Conservation (phyloP, 2,113 vertebrate species). For the Myrmophylax atrothorax region DNA sequence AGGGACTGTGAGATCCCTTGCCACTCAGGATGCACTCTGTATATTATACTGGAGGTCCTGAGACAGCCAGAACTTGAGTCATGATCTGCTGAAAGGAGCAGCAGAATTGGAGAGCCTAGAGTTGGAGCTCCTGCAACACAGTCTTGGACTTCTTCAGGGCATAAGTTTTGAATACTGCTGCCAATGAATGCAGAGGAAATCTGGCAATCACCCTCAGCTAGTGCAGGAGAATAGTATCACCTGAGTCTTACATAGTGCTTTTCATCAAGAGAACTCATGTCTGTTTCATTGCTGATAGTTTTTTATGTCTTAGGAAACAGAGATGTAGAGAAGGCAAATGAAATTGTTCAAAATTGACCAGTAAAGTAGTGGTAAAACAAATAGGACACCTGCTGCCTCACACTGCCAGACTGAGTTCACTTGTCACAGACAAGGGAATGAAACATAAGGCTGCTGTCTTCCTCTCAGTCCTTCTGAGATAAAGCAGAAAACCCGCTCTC, state of each 20-base stretch:
- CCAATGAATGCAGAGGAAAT: neutral
- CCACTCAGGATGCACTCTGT: neutral
- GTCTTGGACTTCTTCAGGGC: neutral
- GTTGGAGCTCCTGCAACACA: neutral
- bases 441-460: conserved; percentile 57
- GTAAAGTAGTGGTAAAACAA: neutral
- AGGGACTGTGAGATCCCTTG: neutral
- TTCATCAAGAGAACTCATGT: neutral
- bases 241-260: neutral
- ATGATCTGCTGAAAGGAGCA: neutral
- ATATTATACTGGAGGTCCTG: neutral
- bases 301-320: neutral
- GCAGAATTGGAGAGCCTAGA: neutral
- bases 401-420: conserved; percentile 7
- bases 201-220: neutral
- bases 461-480: neutral
- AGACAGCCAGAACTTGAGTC: neutral
- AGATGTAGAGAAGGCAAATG: neutral
- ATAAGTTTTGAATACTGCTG: neutral
- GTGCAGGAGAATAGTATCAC: neutral
- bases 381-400: conserved; percentile 1
- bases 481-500: conserved; percentile 8
- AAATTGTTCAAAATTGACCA: neutral
- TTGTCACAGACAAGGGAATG: neutral
- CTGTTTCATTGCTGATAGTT: neutral